A percentile compares a stretch with the other conserved stretches of the same genome.
Conservation (phyloP, 2,797 vertebrate species). For the Sebastes alutus region DNA sequence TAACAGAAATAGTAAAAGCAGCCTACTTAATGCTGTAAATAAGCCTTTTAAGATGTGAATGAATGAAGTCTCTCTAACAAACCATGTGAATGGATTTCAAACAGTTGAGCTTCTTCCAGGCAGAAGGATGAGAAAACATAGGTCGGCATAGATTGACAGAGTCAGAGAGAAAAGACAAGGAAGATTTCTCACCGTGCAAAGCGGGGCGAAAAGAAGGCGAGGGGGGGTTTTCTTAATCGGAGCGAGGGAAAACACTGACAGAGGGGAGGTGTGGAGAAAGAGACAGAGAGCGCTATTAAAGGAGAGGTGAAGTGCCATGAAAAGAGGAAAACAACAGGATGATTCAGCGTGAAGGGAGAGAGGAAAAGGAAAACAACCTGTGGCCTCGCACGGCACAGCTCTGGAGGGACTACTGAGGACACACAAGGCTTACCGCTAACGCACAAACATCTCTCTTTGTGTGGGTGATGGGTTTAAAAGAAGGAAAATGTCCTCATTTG, state of each 20-base stretch:
- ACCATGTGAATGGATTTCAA: conserved; percentile 34
- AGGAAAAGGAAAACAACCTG: conserved; percentile 74
- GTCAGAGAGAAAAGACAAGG: conserved; percentile 29
- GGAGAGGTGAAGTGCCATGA: conserved; percentile 64
- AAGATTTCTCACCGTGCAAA: conserved; percentile 66
- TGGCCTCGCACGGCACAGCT: conserved; percentile 61
- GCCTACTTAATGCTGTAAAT: not conserved
- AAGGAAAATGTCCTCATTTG: conserved; percentile 44
- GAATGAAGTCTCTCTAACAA: conserved; percentile 28
- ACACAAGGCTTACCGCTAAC: conserved; percentile 10
- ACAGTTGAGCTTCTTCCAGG: not conserved
- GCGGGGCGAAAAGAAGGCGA: conserved; percentile 46
- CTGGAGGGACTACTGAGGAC: conserved; percentile 52
- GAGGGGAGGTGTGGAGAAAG: conserved; percentile 68
- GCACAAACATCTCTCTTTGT: not conserved
- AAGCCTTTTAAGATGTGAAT: conserved; percentile 7
- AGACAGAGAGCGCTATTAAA: conserved; percentile 62
- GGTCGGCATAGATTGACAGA: conserved; percentile 43
- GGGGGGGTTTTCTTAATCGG: conserved; percentile 54
- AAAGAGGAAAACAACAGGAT: conserved; percentile 71
- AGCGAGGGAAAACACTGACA: conserved; percentile 62
- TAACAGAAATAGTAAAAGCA: not conserved
- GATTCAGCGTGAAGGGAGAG: conserved; percentile 70
- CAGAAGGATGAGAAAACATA: conserved; percentile 28
- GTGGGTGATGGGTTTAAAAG: conserved; percentile 4